Evolutionary conservation across 2,113 vertebrate species (phyloP).

Genomic region (crab-eating macaque (Macaca fascicularis)): T2T-MFA8v1.1 NC_088384.1:82026501-82027000

Average conservation of each 20-base stretch:
- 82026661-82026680: not conserved
- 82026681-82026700: not conserved
- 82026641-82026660: not conserved
- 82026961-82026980: not conserved
- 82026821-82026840: not conserved
- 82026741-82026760: not conserved
- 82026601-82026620: not conserved
- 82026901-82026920: not conserved
- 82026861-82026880: not conserved
- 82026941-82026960: not conserved
- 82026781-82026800: not conserved
- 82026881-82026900: not conserved
- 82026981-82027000: not conserved
- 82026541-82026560: not conserved
- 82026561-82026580: not conserved
- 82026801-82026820: not conserved
- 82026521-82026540: not conserved
- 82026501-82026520: not conserved
- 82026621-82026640: not conserved
- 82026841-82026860: not conserved
- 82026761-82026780: not conserved
- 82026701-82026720: not conserved
- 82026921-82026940: not conserved
- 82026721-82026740: not conserved
- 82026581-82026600: not conserved